Evolutionary conservation across 2,113 vertebrate genomes (phyloP), one percentile per base, ranked within the genome.

Genomic region (Myotis davidii): DNA sequence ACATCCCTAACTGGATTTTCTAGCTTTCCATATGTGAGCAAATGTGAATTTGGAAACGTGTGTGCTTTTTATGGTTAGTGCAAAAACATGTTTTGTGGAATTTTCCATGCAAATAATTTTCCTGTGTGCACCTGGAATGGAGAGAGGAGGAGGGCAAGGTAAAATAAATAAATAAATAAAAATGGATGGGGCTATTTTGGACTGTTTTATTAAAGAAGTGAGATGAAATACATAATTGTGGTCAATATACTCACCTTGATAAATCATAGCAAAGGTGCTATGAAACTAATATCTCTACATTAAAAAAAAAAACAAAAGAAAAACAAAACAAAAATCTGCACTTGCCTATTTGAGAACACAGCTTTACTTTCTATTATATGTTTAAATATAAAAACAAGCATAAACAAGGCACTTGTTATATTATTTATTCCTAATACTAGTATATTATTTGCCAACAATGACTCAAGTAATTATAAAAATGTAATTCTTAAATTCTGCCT

Each of bases 191-290:
- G 45, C 21, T 87, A 6, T 39, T 73, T 91, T 65, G 91, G 81
- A 52, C 21, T 87, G 9, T 39, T 73, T 89, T 65, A 73, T 64
- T 93, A 65, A 90, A 73, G 9, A 94, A 96, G 25, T 25, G 85
- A 48, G 37, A 77, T 67, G 10, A 20, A 65, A 90, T 37, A 17
- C 13, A 29, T 42, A 42, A 73, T 54, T 52, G 14, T 65, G 65
- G 37, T 9, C 29, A 23, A 34, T 6, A 69, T 29, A 37, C 32
- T 39, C 25, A 39, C 32, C 5, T 39, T 95, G 45, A 48, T 32
- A 52, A 65, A 67, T 34, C 37, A 84, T 39, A 73, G 2, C 10
- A 77, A 85, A 67, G 39, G 0, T 34, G 12, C 73, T 52, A 52
- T 54, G 7, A 83, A 23, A 85, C 32, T 45, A 74, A 65, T 25